Conservation (phyloP, 2,888 invertebrate genomes). For the Epiblema foenella region DNA sequence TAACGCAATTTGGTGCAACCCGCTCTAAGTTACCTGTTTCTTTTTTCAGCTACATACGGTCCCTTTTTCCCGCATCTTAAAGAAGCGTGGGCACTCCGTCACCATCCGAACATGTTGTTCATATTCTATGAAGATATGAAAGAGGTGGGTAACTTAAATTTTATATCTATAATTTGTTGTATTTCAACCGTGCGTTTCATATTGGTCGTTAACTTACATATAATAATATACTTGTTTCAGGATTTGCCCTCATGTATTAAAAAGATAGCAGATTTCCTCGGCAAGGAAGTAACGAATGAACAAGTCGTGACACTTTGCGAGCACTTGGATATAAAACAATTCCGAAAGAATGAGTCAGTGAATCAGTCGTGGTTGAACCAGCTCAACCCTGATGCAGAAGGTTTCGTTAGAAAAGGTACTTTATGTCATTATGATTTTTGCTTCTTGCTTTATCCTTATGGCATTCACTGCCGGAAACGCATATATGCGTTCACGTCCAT, state of each 20-base stretch:
- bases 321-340: conserved; percentile 89
- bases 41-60: conserved; percentile 55
- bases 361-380: conserved; percentile 81
- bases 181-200: no score
- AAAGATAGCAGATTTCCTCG: conserved; percentile 83
- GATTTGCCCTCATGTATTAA: conserved; percentile 78
- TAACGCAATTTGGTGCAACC: no score
- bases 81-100: conserved; percentile 86
- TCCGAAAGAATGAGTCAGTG: conserved; percentile 88
- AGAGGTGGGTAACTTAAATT: conserved; percentile 52
- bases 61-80: conserved; percentile 89
- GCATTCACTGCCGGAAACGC: no score
- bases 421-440: background rate
- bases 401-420: conserved; percentile 54
- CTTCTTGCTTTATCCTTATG: no score
- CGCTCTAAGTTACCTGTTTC: conserved; percentile 61
- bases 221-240: conserved; percentile 62
- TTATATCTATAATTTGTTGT: background rate
- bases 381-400: conserved; percentile 54
- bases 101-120: conserved; percentile 86
- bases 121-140: conserved; percentile 89
- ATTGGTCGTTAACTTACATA: no score
- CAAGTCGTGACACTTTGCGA: conserved; percentile 83
- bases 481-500: no score
- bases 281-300: conserved; percentile 73